Base-by-base conservation (phyloP, 1,140 invertebrate genomes). In the Drosophila micromelanica region DNA sequence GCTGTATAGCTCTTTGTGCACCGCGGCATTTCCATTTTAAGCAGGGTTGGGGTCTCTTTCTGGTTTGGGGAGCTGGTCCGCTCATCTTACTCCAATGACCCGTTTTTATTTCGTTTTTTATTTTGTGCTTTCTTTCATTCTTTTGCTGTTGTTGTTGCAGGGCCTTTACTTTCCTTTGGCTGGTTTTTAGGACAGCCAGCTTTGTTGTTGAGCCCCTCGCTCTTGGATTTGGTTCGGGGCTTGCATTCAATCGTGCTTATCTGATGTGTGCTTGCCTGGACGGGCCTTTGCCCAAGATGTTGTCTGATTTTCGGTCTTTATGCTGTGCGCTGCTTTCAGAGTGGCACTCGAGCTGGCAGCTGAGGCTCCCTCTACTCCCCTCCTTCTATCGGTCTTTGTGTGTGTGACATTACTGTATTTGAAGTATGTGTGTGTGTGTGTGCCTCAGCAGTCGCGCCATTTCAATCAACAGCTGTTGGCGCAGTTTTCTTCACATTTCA, bases 241-340 rank as follows among this genome's bases (percentile, higher is more conserved):
- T 73, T 73, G 71, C 68, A 86, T 86, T 87, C 78, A 87, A 87
- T 86, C 78, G 82, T 75, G 64, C 62, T 69, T 87, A 89, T 87
- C 84, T 82, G 82, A 86, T 87, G 78, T 69, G 63, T 68, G 32
- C 8, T 67, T 62, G 78, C 60, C 43, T 60, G 59, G 45, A 49
- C 52, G 30, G n/a, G 43, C 48, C 61, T 77, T 59, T 70, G 56
- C 48, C 84, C 56, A 79, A 87, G 78, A 86, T 89, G 82, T 86
- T 86, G 84, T 76, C 75, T 87, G 82, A 87, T 89, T 89, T 81
- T 87, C n/a, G 78, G 78, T 79, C 76, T 87, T 78, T 81, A 86
- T 85, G 69, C 76, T 78, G 46, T 45, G 69, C 57, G 49, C 55
- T 52, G 46, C 52, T 84, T 76, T 84, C 69, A 79, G 74, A 46